These are phyloP conservation scores for Tigriopus japonicus DNA, from an alignment of 1,140 invertebrate species.

Conservation along the genomic window DNA sequence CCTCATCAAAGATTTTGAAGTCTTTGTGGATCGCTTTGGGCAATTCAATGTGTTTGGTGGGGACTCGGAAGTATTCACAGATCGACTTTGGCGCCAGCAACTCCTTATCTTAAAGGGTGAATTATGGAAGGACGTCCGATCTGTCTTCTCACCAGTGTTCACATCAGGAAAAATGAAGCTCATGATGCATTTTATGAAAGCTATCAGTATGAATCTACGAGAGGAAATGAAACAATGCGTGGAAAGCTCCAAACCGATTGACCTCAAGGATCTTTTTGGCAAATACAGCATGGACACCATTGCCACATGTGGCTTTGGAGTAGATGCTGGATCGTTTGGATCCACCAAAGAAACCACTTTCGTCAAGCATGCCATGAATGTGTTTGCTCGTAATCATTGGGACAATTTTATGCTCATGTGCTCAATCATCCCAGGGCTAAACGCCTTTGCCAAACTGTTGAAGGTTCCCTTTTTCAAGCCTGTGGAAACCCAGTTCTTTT, in stretches of 20 bases:
- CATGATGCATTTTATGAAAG: not conserved
- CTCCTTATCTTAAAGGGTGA: not conserved
- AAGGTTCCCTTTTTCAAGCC: not conserved
- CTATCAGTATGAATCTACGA: not conserved
- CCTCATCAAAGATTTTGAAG: slow-evolving; percentile 5
- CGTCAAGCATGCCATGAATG: slow-evolving; percentile 20
- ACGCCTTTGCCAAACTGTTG: not conserved
- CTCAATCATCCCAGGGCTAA: not conserved
- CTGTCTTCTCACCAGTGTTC: slow-evolving; percentile 5
- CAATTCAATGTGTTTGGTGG: not conserved
- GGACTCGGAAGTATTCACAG: not conserved
- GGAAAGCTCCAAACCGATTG: not conserved
- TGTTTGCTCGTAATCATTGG: slow-evolving; percentile 15
- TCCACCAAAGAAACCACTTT: slow-evolving; percentile 26
- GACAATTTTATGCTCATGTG: not conserved
- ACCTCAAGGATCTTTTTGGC: slow-evolving; percentile 19
- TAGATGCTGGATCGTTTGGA: slow-evolving; percentile 30
- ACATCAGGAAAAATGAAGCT: slow-evolving; percentile 4
- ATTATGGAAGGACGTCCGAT: slow-evolving; percentile 7
- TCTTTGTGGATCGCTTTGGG: slow-evolving; percentile 7
- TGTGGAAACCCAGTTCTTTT: not conserved
- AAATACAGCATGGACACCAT: slow-evolving; percentile 31
- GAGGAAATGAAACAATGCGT: not conserved
- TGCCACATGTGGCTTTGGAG: slow-evolving; percentile 30
- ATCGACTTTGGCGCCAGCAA: not conserved